These are phyloP conservation scores for Brenthis ino DNA, from an alignment of 2,888 invertebrate species.

Conservation along the genomic window DNA sequence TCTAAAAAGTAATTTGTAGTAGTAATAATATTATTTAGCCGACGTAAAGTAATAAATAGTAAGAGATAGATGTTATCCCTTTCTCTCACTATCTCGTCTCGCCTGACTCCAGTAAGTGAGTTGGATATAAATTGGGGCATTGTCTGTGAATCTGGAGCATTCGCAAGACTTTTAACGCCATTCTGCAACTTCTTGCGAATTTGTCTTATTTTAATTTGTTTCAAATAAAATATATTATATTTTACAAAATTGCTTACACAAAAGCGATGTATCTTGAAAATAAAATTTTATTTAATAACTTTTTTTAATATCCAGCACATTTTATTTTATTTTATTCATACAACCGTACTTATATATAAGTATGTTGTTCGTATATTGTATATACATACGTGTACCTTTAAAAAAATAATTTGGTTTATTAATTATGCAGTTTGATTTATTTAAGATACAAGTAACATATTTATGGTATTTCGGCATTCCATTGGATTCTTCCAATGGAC, in stretches of 20 bases:
- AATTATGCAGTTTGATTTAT: too few species aligned
- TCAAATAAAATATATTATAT: background rate
- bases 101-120: slow-evolving; percentile 77
- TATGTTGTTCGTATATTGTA: too few species aligned
- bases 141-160: slow-evolving; percentile 81
- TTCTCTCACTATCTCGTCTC: slow-evolving; percentile 61
- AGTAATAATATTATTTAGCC: slow-evolving; percentile 3
- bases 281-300: too few species aligned
- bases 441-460: too few species aligned
- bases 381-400: too few species aligned
- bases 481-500: too few species aligned
- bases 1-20: background rate
- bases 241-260: background rate
- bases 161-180: slow-evolving; percentile 66
- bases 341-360: too few species aligned
- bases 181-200: slow-evolving; percentile 67
- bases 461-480: too few species aligned
- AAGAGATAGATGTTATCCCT: slow-evolving; percentile 45
- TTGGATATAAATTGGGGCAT: slow-evolving; percentile 82
- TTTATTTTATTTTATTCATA: too few species aligned
- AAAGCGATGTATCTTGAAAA: too few species aligned
- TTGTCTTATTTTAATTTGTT: slow-evolving; percentile 37
- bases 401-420: too few species aligned
- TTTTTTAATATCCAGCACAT: too few species aligned
- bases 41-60: slow-evolving; percentile 37